Evolutionary conservation across 1,140 invertebrate genomes (phyloP).

Genomic region (Ips typographus): DNA sequence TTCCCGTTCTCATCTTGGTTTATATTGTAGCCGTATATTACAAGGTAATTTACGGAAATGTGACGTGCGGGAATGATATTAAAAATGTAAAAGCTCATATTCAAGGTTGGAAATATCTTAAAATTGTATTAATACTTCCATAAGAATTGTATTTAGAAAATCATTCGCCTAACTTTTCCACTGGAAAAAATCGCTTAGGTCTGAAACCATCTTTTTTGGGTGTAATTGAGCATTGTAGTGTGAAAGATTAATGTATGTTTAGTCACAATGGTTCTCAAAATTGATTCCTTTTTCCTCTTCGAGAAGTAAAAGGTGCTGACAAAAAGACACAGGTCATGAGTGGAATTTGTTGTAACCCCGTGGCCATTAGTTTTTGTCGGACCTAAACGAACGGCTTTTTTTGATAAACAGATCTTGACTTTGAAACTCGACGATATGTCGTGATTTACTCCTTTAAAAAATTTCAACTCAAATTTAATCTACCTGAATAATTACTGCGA

Average conservation of each 20-base stretch:
- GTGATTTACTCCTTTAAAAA: background rate
- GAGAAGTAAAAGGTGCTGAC: conserved; percentile 13
- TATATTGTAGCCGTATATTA: no score
- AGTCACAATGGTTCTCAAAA: conserved; percentile 10
- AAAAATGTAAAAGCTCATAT: no score
- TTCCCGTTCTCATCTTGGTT: no score
- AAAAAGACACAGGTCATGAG: conserved; percentile 14
- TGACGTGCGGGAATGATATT: background rate
- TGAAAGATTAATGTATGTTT: conserved; percentile 21
- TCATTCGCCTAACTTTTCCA: no score
- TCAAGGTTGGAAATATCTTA: no score
- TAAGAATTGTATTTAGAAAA: no score
- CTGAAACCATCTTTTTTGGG: conserved; percentile 1
- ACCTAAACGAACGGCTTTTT: background rate
- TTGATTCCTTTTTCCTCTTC: conserved; percentile 14
- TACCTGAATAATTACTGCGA: background rate
- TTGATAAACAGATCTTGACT: conserved; percentile 6
- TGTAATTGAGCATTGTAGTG: conserved; percentile 20
- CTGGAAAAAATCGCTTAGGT: no score
- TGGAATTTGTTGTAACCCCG: conserved; percentile 5
- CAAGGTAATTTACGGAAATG: conserved; percentile 1
- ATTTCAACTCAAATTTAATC: background rate
- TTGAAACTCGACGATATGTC: background rate
- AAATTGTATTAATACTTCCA: no score
- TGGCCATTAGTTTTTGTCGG: conserved; percentile 11